Percentiles rank a stretch among this genome's conserved stretches.
Evolutionary conservation across 2,113 vertebrate genomes (phyloP).

Genomic region (Calypte anna): DNA sequence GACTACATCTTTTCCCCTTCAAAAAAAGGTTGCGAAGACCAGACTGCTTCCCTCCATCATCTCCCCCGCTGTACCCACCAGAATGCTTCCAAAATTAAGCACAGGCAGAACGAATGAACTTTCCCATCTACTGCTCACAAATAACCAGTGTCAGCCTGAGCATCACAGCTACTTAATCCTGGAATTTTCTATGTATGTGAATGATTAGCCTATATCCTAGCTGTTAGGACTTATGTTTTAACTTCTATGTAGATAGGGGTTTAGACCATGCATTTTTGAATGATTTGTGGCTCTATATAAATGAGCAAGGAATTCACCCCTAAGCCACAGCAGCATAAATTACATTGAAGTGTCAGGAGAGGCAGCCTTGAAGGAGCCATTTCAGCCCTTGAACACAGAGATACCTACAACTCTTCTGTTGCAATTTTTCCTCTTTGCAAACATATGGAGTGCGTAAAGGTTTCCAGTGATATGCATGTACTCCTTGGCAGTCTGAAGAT

Average conservation of each 20-base stretch:
- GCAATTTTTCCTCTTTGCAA: background rate
- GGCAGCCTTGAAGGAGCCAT: background rate
- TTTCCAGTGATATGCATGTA: background rate
- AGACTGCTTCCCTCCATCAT: background rate
- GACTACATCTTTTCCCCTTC: background rate
- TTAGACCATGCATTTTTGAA: background rate
- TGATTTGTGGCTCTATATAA: background rate
- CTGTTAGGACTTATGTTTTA: background rate
- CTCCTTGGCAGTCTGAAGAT: background rate
- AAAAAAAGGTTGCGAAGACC: background rate
- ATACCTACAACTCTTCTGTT: background rate
- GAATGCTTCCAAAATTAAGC: constrained; percentile 7
- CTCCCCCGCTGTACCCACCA: background rate
- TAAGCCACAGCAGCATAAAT: background rate
- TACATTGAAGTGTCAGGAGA: background rate
- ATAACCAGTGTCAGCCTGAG: background rate
- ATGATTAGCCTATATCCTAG: background rate
- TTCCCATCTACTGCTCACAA: background rate
- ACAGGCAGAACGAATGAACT: background rate
- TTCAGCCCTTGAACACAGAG: background rate
- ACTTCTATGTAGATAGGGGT: background rate
- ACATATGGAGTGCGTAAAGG: background rate
- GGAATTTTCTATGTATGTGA: constrained; percentile 26
- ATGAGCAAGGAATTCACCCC: background rate
- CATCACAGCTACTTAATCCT: background rate